Conservation (phyloP, 2,797 vertebrate species). For the Eulemur albifrons region DNA sequence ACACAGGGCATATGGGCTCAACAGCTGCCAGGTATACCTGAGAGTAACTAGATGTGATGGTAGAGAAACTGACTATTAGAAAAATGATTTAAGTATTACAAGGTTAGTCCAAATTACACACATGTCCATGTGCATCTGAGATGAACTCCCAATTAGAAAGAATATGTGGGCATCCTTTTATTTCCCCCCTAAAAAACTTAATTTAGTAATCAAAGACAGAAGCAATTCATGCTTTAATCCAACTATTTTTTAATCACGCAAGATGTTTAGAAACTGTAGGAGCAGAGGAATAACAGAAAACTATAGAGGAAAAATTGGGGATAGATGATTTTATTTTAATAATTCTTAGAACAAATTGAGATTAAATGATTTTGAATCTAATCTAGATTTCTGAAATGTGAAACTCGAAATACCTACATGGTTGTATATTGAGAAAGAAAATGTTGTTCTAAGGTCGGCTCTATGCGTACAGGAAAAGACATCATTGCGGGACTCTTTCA, state of each 20-base stretch:
- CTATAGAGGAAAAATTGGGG: neutral
- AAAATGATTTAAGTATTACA: neutral
- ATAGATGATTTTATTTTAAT: neutral
- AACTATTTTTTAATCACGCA: neutral
- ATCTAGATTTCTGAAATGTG: neutral
- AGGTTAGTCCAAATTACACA: slow-evolving; percentile 18
- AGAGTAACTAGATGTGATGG: neutral
- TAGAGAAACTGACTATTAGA: slow-evolving; percentile 32
- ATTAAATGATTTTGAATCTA: neutral
- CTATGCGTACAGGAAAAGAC: neutral
- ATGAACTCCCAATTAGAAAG: neutral
- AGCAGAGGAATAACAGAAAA: neutral
- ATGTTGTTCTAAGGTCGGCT: neutral
- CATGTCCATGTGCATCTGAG: neutral
- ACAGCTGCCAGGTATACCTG: neutral
- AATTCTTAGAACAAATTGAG: neutral
- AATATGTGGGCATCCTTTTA: neutral
- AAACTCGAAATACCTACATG: neutral
- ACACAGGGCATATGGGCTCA: neutral
- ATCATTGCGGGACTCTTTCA: rapidly evolving
- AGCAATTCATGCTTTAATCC: neutral
- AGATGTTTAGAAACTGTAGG: neutral
- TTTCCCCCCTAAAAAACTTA: neutral
- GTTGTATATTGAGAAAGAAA: neutral
- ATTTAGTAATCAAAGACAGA: neutral